Percentiles rank a stretch among this genome's conserved stretches.
Conservation (phyloP, 2,888 invertebrate species). For the Thelaira solivaga region DNA sequence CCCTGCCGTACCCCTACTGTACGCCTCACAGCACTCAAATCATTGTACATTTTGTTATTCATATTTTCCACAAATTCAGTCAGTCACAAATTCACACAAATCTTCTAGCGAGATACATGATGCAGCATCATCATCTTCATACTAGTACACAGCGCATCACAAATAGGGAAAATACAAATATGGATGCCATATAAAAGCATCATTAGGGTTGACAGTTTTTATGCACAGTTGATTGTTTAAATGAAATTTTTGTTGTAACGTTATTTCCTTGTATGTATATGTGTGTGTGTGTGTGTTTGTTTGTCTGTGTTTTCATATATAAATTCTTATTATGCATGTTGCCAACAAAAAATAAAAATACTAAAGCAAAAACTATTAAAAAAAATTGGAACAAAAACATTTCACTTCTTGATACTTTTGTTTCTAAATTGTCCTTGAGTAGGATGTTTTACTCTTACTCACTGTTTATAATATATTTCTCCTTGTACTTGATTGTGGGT, state of each 20-base stretch:
- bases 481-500: constrained; percentile 24
- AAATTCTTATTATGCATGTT: constrained; percentile 42
- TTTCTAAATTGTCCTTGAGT: constrained; percentile 70
- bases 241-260: constrained; percentile 24
- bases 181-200: constrained; percentile 46
- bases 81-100: not conserved
- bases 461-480: not conserved
- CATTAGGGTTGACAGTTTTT: constrained; percentile 56
- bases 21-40: not conserved
- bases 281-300: no score
- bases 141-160: not conserved
- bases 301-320: constrained; percentile 21
- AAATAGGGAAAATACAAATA: constrained; percentile 18
- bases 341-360: constrained; percentile 31
- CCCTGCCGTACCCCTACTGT: no score
- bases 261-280: constrained; percentile 1
- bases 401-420: constrained; percentile 64
- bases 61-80: not conserved
- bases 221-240: constrained; percentile 22
- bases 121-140: not conserved
- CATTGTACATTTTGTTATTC: constrained; percentile 3
- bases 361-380: not conserved
- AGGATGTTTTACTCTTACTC: constrained; percentile 70
- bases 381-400: not conserved
- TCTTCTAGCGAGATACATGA: not conserved